Base-by-base conservation (phyloP, 2,888 invertebrate species). In the Athalia cordata region DNA sequence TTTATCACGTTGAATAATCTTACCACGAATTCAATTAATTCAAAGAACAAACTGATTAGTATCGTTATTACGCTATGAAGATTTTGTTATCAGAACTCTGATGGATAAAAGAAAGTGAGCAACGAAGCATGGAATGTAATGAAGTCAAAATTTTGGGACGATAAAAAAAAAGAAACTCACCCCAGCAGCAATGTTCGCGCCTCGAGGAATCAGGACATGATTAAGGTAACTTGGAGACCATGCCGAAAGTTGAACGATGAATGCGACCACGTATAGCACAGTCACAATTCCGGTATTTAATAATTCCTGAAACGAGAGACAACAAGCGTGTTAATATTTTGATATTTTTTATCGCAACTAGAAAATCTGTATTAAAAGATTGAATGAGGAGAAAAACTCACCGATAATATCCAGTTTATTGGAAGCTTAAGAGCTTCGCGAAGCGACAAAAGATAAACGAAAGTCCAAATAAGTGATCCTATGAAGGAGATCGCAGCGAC, bases 401-500 rank as follows among this genome's bases (percentile, higher is more conserved):
- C 96, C 87, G 96, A 94, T 81, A 96, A 91, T 82, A 95, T 93
- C 97, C 96, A 97, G 86, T 96, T 96, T 85, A 97, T 94, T 76
- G 96, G 95, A 79, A 96, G 88, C 86, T 93, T 94, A 59, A 96
- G 92, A 2, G 94, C 95, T 86, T 96, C 96, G 81, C 95, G 93
- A 83, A 97, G 93, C 81, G 96, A 95, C 82, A 97, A 91, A 80
- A 97, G 91, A 89, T 96, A 97, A 70, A 96, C 93, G 87, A 95
- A 94, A 78, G 93, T 93, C 96, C 97, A 96, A 86, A 97, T 91
- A 74, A 97, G 91, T 0, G 96, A 96, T 70, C 94, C 93, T 86
- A 97, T 96, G 91, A 97, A 97, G 81, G 95, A 94, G 81, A 94
- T 92, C 80, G 95, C 95, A 15, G 94, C 95, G 75, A 97, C 96